Evolutionary conservation across 2,797 vertebrate genomes (phyloP).

Genomic region (Sandelia bainsii): DNA sequence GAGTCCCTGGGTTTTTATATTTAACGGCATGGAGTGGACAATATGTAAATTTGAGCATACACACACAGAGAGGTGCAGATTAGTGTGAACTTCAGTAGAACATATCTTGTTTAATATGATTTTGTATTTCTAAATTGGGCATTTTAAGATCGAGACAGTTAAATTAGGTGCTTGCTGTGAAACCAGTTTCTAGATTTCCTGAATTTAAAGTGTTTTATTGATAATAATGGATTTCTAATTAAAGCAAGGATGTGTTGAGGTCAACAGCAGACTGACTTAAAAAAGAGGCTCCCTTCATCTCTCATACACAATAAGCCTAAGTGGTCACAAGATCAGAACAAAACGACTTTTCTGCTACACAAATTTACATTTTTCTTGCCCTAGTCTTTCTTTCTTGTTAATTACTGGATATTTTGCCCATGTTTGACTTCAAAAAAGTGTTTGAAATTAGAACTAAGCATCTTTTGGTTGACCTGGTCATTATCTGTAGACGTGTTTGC

Average conservation of each 20-base stretch:
- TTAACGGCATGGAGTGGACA: constrained; percentile 5
- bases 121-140: constrained; percentile 5
- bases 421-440: no score
- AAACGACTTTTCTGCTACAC: constrained; percentile 10
- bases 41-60: neutral
- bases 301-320: constrained; percentile 28
- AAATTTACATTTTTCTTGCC: constrained; percentile 10
- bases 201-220: neutral
- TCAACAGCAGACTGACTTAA: constrained; percentile 20
- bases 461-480: constrained; percentile 20
- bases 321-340: neutral
- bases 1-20: neutral
- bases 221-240: constrained; percentile 10
- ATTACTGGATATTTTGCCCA: constrained; percentile 31
- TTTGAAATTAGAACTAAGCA: neutral
- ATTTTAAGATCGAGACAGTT: constrained; percentile 3
- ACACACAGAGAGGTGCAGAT: constrained; percentile 5
- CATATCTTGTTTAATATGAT: neutral
- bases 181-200: constrained; percentile 12
- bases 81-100: neutral
- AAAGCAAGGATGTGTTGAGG: constrained; percentile 27
- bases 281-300: neutral
- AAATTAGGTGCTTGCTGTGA: constrained; percentile 1
- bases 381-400: constrained; percentile 7
- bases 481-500: neutral